phyloP scores from a whole-genome alignment of 2,113 vertebrate species.

The Neoarius graeffei region DNA sequence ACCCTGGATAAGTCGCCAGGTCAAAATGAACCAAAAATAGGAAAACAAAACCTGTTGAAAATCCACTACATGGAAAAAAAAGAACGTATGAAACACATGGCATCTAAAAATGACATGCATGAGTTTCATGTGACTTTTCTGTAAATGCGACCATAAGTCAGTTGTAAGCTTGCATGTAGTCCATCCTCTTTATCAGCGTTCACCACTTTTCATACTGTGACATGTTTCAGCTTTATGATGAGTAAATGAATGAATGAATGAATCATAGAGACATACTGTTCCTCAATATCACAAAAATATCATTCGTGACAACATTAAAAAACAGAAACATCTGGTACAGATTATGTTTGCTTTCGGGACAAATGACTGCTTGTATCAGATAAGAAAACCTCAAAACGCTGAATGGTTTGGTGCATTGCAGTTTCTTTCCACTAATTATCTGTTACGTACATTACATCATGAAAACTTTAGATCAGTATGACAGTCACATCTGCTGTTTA shows the following conservation, averaged over 20 bases:
- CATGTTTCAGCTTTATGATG: conserved; percentile 36
- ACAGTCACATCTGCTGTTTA: conserved; percentile 8
- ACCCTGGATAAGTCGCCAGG: too few species aligned
- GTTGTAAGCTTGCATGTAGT: conserved; percentile 40
- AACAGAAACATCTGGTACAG: background rate
- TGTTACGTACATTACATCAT: background rate
- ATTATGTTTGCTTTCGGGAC: conserved; percentile 1
- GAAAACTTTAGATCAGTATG: background rate
- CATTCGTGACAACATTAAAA: background rate
- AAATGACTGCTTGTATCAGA: background rate
- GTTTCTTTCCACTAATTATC: background rate
- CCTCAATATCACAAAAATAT: background rate
- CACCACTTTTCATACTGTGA: conserved; percentile 3
- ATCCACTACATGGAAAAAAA: background rate
- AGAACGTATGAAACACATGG: background rate
- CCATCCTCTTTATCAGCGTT: conserved; percentile 10
- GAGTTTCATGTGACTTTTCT: background rate
- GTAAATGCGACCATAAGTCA: background rate
- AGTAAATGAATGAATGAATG: too few species aligned
- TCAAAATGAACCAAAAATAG: background rate
- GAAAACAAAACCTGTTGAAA: background rate
- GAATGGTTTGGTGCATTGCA: background rate
- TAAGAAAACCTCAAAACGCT: background rate
- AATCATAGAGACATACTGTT: background rate
- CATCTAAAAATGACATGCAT: background rate